Conservation (phyloP, 2,113 vertebrate species). For the Pedionomus torquatus region DNA sequence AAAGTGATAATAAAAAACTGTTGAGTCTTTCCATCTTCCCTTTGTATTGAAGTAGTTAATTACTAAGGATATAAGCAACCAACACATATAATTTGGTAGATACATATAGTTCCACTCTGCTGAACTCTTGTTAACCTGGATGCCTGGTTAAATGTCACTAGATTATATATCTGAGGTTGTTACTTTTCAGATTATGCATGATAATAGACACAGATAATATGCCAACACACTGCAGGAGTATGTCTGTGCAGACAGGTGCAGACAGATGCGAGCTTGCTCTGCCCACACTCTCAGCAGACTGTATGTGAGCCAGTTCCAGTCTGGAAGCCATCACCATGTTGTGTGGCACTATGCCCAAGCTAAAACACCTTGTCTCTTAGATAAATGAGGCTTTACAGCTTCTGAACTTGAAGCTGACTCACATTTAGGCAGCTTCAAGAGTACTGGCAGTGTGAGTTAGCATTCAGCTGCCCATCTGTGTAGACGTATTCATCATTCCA, state of each 20-base stretch:
- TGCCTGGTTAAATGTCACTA: neutral
- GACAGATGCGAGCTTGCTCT: neutral
- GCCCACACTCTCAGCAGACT: neutral
- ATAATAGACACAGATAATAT: neutral
- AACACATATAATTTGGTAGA: neutral
- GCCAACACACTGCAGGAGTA: neutral
- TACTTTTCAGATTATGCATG: neutral
- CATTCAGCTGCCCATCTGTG: neutral
- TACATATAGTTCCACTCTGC: neutral
- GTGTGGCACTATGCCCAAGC: neutral
- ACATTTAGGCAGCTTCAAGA: neutral
- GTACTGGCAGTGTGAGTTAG: neutral
- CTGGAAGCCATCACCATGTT: neutral
- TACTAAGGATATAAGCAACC: neutral
- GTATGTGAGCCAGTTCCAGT: neutral
- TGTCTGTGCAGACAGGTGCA: neutral
- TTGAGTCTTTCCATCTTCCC: neutral
- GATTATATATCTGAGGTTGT: neutral
- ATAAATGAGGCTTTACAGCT: neutral
- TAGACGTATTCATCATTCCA: neutral
- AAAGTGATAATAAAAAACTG: neutral
- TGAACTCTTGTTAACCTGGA: neutral
- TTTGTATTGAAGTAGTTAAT: neutral
- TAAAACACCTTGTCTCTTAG: neutral
- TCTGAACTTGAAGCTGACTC: neutral